Evolutionary conservation across 2,113 vertebrate genomes (phyloP).

Genomic region (Cyphomyrus plagiostoma): DNA sequence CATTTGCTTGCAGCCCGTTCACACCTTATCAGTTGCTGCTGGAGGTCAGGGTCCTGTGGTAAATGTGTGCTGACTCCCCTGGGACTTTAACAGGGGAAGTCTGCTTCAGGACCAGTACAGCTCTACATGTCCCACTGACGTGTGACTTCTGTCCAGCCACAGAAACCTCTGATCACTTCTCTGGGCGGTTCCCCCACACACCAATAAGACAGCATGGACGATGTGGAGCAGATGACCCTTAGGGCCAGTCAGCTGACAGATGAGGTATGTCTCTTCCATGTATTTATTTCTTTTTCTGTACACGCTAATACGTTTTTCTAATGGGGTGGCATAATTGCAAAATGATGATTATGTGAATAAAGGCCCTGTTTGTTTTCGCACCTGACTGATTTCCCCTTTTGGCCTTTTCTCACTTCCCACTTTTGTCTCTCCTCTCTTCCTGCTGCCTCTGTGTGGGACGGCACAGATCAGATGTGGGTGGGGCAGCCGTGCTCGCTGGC

Average conservation of each 20-base stretch:
- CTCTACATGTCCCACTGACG: not conserved
- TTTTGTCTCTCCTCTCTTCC: not conserved
- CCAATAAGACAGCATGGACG: not conserved
- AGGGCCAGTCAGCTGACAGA: conserved; percentile 19
- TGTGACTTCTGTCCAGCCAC: not conserved
- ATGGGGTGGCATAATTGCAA: not conserved
- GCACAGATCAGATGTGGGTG: not conserved
- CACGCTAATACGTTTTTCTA: not conserved
- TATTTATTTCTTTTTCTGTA: not conserved
- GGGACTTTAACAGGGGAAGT: not conserved
- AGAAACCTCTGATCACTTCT: not conserved
- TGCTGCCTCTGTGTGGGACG: conserved; percentile 14
- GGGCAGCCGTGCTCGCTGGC: not conserved
- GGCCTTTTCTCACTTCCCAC: not conserved
- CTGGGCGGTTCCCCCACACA: not conserved
- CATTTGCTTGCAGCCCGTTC: not conserved
- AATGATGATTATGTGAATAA: not conserved
- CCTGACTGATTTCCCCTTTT: not conserved
- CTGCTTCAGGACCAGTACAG: not conserved
- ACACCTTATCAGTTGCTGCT: not conserved
- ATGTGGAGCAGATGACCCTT: conserved; percentile 4
- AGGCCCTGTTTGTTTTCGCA: not conserved
- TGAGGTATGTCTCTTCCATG: not conserved
- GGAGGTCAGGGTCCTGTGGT: not conserved
- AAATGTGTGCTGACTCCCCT: not conserved